Conservation (phyloP, 2,113 vertebrate genomes). For the Pavo muticus region DNA sequence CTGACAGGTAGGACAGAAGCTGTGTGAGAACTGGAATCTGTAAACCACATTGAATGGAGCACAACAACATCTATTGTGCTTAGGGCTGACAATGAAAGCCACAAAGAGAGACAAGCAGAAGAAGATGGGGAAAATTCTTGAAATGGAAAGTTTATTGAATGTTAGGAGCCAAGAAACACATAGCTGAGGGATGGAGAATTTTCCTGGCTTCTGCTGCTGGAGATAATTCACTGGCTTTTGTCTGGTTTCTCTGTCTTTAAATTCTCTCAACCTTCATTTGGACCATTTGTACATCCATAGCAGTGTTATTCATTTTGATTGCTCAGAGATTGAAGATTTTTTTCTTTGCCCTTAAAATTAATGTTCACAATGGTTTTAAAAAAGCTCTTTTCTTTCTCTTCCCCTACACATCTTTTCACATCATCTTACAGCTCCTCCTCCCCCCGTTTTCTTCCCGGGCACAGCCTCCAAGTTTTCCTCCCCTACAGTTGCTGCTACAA, state of each 20-base stretch:
- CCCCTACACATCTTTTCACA: not conserved
- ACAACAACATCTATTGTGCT: not conserved
- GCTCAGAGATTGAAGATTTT: constrained; percentile 8
- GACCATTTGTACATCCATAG: not conserved
- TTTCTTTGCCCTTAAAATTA: constrained; percentile 7
- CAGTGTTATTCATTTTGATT: constrained; percentile 8
- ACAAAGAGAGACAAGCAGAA: not conserved
- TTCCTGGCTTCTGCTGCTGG: constrained; percentile 11
- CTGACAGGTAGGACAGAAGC: not conserved
- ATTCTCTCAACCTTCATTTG: constrained; percentile 4
- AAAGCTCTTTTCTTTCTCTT: constrained; percentile 24
- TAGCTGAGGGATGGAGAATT: constrained; percentile 1
- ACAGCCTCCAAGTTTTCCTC: not conserved
- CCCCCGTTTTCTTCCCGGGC: not conserved
- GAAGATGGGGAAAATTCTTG: not conserved
- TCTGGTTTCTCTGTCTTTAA: not conserved
- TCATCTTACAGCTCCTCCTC: not conserved
- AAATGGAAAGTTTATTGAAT: not conserved
- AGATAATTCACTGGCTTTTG: constrained; percentile 24
- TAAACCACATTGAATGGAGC: not conserved
- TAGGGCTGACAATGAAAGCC: not conserved
- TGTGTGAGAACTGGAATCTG: not conserved
- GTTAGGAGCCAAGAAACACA: constrained; percentile 28
- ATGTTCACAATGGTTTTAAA: not conserved
- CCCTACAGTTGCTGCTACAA: not conserved